Percentiles rank a stretch among this genome's conserved stretches.
These are phyloP conservation scores for Petrophora chlorosata DNA, from an alignment of 2,888 invertebrate genomes.

Conservation along the genomic window DNA sequence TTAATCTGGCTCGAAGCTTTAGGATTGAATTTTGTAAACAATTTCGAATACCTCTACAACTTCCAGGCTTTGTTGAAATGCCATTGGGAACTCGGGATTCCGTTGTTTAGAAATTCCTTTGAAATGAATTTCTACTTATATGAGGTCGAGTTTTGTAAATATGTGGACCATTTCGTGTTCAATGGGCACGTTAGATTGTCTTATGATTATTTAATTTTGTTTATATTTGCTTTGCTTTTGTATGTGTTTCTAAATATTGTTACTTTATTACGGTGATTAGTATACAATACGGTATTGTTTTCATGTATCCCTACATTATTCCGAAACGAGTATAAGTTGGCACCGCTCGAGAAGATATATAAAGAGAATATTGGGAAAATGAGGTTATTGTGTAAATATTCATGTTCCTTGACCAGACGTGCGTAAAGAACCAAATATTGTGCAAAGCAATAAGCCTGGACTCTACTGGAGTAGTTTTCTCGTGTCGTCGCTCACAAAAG, in stretches of 20 bases:
- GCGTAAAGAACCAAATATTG: constrained; percentile 1
- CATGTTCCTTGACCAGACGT: not conserved
- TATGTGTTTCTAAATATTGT: constrained; percentile 24
- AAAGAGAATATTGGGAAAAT: no score
- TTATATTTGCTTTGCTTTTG: constrained; percentile 53
- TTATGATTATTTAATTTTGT: constrained; percentile 68
- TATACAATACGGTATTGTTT: constrained; percentile 5
- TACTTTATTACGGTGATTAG: constrained; percentile 13
- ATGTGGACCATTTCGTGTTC: constrained; percentile 62
- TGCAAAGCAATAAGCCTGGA: constrained; percentile 8
- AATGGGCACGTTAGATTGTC: constrained; percentile 52
- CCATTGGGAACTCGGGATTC: constrained; percentile 77
- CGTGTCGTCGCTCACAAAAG: constrained; percentile 49
- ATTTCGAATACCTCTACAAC: constrained; percentile 82
- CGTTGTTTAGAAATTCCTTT: constrained; percentile 80
- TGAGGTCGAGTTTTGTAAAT: constrained; percentile 71
- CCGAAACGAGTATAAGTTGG: no score
- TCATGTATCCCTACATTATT: no score
- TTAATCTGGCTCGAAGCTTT: constrained; percentile 83
- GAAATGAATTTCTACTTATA: constrained; percentile 78
- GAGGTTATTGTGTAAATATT: not conserved
- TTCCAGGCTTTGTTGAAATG: constrained; percentile 82
- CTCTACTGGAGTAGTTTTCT: constrained; percentile 18
- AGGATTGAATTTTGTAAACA: constrained; percentile 84
- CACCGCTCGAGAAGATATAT: no score